Conservation (phyloP, 2,113 vertebrate genomes). For the Chlamydotis undulata region DNA sequence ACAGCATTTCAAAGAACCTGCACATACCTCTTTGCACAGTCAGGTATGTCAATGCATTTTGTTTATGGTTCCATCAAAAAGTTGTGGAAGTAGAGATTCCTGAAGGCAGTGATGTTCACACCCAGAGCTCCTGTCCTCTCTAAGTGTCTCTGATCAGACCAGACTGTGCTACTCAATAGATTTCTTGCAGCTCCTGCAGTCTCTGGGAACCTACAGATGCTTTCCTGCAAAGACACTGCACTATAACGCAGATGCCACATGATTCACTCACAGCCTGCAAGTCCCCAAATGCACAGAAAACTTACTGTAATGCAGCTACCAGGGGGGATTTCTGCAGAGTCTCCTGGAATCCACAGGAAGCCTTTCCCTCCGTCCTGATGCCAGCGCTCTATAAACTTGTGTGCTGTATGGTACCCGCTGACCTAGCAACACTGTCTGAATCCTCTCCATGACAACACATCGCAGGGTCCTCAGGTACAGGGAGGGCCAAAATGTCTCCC, state of each 20-base stretch:
- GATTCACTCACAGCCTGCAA: background rate
- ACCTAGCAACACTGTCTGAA: background rate
- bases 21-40: background rate
- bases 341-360: background rate
- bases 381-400: background rate
- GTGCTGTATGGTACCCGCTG: background rate
- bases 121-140: background rate
- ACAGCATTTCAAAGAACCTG: background rate
- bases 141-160: background rate
- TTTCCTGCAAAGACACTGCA: background rate
- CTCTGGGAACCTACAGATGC: background rate
- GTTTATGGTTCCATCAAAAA: background rate
- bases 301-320: background rate
- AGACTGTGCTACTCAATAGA: background rate
- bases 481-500: background rate
- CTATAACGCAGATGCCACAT: background rate
- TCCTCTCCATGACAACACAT: constrained; percentile 63
- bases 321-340: background rate
- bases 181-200: background rate
- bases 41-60: background rate
- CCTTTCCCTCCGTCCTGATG: background rate
- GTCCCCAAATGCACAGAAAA: background rate
- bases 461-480: background rate
- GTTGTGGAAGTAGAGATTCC: background rate
- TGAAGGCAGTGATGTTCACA: background rate